Base-by-base conservation (phyloP, 2,888 invertebrate species). In the Scelioninae gen. 1 region DNA sequence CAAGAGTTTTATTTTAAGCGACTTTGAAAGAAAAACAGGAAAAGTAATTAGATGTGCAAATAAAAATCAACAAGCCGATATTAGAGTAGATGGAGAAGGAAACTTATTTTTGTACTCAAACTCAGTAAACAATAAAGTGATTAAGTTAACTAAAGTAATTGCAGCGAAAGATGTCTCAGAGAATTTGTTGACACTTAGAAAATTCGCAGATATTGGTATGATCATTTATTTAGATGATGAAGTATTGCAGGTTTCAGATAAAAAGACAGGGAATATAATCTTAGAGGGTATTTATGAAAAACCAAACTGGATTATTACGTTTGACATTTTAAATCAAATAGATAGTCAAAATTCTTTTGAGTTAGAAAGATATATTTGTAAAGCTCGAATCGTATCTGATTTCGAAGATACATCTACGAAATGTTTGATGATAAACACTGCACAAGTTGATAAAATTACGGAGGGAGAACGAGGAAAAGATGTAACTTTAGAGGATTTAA, bases 141-240 rank as follows among this genome's bases (percentile, higher is more conserved):
- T 38, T 10, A 38, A 38, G 10, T 38, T 38, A 38, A 10, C 38
- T 38, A 38, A 38, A 4, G 38, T 38, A 38, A 38, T 38, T 38
- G 38, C 38, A 0, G 38, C 38, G 10, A 38, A 15, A 58, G 40
- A 58, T 13, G 15, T 58, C 13, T 58, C 58, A 38, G 58, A 58
- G 5, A 58, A 58, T 38, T 38, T 58, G 34, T 40, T 38, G 15
- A 38, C 58, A 15, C 13, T 58, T 7, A 58, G 58, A 38, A 31
- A 13, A 15, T 58, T 58, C 10, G 38, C 58, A 38, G 58, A 58
- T 16, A 51, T 34, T 11, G 66, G 51, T 3, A 51, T 66, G 49
- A 7, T 51, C 7, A 66, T 66, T 16, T 47, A 66, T 32, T 23
- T 66, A 51, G 66, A 66, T 49, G 66, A 66, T 51, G 23, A 51